Conservation (phyloP, 2,797 vertebrate genomes). For the Botia kubotai region DNA sequence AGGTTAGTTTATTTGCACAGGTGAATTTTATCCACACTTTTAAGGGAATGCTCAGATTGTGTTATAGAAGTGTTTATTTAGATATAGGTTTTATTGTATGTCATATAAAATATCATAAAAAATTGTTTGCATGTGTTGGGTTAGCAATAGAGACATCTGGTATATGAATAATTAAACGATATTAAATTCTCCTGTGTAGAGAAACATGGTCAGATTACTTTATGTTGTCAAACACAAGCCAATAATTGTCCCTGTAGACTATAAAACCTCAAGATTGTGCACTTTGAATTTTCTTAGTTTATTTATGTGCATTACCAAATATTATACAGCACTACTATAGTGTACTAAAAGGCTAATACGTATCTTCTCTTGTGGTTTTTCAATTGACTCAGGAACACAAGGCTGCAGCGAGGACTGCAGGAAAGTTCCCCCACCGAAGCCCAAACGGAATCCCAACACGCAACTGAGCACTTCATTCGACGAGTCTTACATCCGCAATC, state of each 20-base stretch:
- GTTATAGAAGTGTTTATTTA: constrained; percentile 9
- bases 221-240: constrained; percentile 9
- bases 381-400: constrained; percentile 78
- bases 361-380: background rate
- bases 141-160: constrained; percentile 72
- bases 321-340: background rate
- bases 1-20: background rate
- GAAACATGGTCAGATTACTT: constrained; percentile 59
- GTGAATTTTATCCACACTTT: background rate
- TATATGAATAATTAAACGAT: constrained; percentile 75
- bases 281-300: constrained; percentile 14
- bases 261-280: background rate
- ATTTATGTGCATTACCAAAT: background rate
- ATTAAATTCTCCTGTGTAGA: constrained; percentile 73
- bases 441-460: constrained; percentile 96
- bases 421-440: constrained; percentile 97
- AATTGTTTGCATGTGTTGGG: constrained; percentile 50
- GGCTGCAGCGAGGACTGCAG: constrained; percentile 96
- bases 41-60: constrained; percentile 14
- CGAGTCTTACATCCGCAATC: constrained; percentile 91
- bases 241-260: background rate
- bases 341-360: background rate
- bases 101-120: background rate
- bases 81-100: constrained; percentile 5
- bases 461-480: constrained; percentile 98